phyloP scores from a whole-genome alignment of 2,888 invertebrate genomes.

The Clistopyga incitator region DNA sequence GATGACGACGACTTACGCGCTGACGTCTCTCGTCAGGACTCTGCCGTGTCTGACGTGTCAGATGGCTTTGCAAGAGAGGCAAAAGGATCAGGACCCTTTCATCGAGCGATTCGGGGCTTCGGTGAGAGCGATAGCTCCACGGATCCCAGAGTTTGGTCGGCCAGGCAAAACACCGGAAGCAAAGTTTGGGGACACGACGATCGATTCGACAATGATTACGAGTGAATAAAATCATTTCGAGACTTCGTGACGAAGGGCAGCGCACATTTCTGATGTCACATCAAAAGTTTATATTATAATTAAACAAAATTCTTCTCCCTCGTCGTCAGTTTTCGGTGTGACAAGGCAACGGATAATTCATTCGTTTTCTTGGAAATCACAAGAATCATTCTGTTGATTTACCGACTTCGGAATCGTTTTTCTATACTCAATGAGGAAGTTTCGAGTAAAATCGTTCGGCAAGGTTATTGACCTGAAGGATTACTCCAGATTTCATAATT shows the following conservation, averaged over 20 bases:
- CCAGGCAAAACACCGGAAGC: constrained; percentile 71
- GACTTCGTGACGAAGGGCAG: background rate
- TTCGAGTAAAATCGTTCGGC: too few species aligned
- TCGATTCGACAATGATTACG: constrained; percentile 76
- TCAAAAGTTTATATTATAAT: background rate
- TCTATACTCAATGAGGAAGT: too few species aligned
- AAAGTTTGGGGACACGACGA: constrained; percentile 77
- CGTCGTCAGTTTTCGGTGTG: too few species aligned
- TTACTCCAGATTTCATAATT: too few species aligned
- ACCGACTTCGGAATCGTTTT: too few species aligned
- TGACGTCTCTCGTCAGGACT: too few species aligned
- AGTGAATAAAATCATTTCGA: constrained; percentile 57
- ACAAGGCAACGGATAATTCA: too few species aligned
- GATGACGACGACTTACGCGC: constrained; percentile 5
- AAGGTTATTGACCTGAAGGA: too few species aligned
- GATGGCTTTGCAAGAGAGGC: constrained; percentile 34
- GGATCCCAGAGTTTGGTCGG: constrained; percentile 70
- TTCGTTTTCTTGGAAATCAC: too few species aligned
- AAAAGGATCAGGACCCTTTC: constrained; percentile 61
- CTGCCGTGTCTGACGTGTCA: too few species aligned
- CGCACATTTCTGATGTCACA: background rate
- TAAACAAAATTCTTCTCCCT: too few species aligned
- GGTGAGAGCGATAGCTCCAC: constrained; percentile 71
- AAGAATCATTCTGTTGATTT: too few species aligned
- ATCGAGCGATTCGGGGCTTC: constrained; percentile 77